Base-by-base conservation (phyloP, 1,140 invertebrate species). In the Cydia amplana region DNA sequence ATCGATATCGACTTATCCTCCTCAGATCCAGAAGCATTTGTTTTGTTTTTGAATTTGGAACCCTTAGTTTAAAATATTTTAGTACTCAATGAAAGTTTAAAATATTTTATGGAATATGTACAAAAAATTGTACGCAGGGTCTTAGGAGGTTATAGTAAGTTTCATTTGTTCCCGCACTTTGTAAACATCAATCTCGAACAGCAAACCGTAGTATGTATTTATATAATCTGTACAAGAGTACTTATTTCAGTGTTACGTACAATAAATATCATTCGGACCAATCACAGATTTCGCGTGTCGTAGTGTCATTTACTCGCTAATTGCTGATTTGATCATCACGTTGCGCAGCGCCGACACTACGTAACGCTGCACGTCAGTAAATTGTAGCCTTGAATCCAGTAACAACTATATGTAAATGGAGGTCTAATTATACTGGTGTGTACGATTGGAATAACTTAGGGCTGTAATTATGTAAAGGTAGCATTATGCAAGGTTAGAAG, bases 381-480 rank as follows among this genome's bases (percentile, higher is more conserved):
- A 18, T 7, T 7, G 51, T 40, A 40, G 51, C n/a, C 51, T 55
- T 55, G 18, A 23, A 9, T 20, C 7, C 18, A 7, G 18, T 60
- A 18, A 18, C 7, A 55, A 55, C 5, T n/a, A 2, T 55, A 18
- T 18, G 4, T 14, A 10, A 18, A 9, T 55, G n/a, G 1, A 55
- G 51, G n/a, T 14, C n/a, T 14, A 18, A 0, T 23, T 60, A 23
- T 23, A 60, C 0, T 60, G 9, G 9, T 10, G 43, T 60, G 18
- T 20, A 20, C 3, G 55, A 23, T 18, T 51, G 16, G n/a, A 60
- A 12, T 23, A 9, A 9, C 20, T 23, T 0, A 60, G 3, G 20
- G 18, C 16, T 60, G 55, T 60, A 60, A 60, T 60, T 60, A 60
- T 60, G 55, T 12, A 60, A 23, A 60, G 51, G 55, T 60, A 60